Conservation (phyloP, 2,888 invertebrate species). For the Meiosimyza decipiens region DNA sequence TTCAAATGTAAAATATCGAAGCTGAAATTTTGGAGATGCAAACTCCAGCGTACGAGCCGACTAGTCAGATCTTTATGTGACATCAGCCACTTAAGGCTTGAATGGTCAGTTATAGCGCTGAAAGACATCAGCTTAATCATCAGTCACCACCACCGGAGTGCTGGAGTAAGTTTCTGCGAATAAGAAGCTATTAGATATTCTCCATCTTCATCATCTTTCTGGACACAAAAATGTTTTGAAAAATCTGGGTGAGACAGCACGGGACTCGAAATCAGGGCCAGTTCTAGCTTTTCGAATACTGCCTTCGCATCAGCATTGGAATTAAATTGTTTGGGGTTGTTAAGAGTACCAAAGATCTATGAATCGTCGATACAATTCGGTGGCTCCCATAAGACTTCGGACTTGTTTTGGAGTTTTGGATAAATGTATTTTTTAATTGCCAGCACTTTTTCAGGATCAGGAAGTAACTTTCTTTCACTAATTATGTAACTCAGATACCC, state of each 20-base stretch:
- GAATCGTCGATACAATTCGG: neutral
- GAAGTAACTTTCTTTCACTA: conserved; percentile 10
- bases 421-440: neutral
- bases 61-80: conserved; percentile 17
- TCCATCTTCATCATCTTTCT: conserved; percentile 13
- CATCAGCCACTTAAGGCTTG: conserved; percentile 32
- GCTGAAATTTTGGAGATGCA: conserved; percentile 1
- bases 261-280: neutral
- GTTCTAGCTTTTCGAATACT: conserved; percentile 1
- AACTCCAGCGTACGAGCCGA: conserved; percentile 28
- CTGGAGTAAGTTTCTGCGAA: conserved; percentile 44
- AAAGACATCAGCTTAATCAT: conserved; percentile 17
- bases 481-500: conserved; percentile 12
- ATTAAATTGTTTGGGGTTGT: conserved; percentile 8
- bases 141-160: conserved; percentile 8
- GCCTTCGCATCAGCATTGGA: neutral
- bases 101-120: conserved; percentile 28
- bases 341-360: conserved; percentile 2
- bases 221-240: neutral
- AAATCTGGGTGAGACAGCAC: conserved; percentile 25
- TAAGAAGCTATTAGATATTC: conserved; percentile 9
- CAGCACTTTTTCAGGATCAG: conserved; percentile 4
- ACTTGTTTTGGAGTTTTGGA: conserved; percentile 11
- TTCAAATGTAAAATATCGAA: conserved; percentile 6
- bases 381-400: neutral